Base-by-base conservation (phyloP, 2,888 invertebrate species). In the Cataglyphis rosenhaueri region DNA sequence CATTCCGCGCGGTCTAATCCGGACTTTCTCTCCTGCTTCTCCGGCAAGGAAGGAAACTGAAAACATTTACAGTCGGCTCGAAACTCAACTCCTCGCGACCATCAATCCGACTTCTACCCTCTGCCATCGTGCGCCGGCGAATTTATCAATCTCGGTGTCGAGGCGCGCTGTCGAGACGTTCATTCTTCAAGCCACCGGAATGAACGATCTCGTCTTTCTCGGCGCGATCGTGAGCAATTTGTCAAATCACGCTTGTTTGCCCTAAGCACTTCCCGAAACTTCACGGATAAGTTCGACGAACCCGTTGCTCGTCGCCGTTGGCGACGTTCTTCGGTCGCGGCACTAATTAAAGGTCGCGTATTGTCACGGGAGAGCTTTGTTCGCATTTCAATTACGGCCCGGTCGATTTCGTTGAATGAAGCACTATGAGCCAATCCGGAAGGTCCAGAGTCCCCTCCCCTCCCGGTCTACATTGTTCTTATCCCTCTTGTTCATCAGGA, bases 271-370 rank as follows among this genome's bases (percentile, higher is more conserved):
- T 85, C 83, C 70, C 57, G 41, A 41, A 76, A 76, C 68, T 76
- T 52, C 55, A 55, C 61, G 75, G 57, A 76, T 76, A 76, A 76
- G 76, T 76, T 76, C 57, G 21, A 9, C 76, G 29, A n/a, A 8
- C 15, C 35, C 74, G 32, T 35, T 41, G 32, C 44, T 38, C 68
- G 38, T 55, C 57, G 68, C 1, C 32, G 68, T 41, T 57, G 68
- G 21, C 70, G 73, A 25, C 44, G 79, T 79, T 71, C 71, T 48
- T 71, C 29, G 18, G 68, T n/a, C 62, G 57, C 66, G 83, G 79
- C 78, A 71, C 86, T 87, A 89, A 89, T 89, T 89, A 89, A 88
- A 87, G 85, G 84, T 76, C 59, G 82, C 59, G 86, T 76, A 89
- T 89, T 89, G 86, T 87, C 83, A 73, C 15, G 32, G 52, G 44